A percentile compares a stretch with the other conserved stretches of the same genome.
Conservation (phyloP, 2,888 invertebrate genomes). For the Noctua fimbriata region DNA sequence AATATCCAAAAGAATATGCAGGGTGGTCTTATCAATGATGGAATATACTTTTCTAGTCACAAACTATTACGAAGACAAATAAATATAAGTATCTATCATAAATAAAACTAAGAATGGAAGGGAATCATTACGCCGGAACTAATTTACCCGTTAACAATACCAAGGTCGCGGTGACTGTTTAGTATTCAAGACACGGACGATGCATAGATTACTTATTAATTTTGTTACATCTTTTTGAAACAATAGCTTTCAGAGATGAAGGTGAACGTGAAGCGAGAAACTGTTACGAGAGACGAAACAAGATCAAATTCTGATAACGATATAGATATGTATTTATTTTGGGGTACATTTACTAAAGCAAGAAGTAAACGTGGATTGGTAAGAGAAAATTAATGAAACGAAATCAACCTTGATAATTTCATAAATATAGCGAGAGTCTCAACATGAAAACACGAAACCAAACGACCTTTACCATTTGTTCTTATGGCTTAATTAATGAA, state of each 20-base stretch:
- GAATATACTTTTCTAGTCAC: constrained; percentile 19
- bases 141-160: constrained; percentile 67
- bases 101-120: constrained; percentile 60
- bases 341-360: neutral
- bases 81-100: constrained; percentile 39
- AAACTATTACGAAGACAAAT: constrained; percentile 28
- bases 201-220: constrained; percentile 64
- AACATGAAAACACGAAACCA: constrained; percentile 39
- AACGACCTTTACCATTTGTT: constrained; percentile 47
- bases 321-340: neutral
- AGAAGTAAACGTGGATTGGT: neutral
- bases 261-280: constrained; percentile 25
- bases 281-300: neutral
- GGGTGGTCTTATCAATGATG: neutral
- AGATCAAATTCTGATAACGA: neutral
- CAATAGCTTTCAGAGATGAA: constrained; percentile 47
- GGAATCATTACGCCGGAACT: constrained; percentile 66
- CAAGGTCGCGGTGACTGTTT: constrained; percentile 63
- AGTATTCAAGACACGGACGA: constrained; percentile 64
- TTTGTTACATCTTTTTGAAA: constrained; percentile 50
- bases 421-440: constrained; percentile 10
- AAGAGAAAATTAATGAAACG: constrained; percentile 6
- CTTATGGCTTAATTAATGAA: constrained; percentile 63
- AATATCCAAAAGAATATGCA: neutral
- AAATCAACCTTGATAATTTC: constrained; percentile 39